Conservation (phyloP, 2,888 invertebrate species). For the Euproctis similis region DNA sequence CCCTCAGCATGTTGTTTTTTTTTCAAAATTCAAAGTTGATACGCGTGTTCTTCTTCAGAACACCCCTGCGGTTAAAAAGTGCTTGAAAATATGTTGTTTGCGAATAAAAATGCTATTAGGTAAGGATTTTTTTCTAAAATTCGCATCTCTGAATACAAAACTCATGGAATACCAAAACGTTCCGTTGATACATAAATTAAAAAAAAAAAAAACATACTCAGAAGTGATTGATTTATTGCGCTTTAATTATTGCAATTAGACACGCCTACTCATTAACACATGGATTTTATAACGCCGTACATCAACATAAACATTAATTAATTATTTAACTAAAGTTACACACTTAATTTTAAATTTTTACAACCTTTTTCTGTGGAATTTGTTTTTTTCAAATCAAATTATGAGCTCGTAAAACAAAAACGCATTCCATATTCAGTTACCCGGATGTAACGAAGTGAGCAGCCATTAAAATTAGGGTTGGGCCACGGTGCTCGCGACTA, state of each 20-base stretch:
- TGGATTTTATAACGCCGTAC: conserved; percentile 16
- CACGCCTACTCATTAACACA: conserved; percentile 41
- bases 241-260: conserved; percentile 61
- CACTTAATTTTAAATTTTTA: too few species aligned
- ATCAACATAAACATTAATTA: background rate
- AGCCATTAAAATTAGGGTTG: conserved; percentile 77
- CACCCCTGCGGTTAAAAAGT: too few species aligned
- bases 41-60: too few species aligned
- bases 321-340: conserved; percentile 7
- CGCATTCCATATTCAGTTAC: conserved; percentile 53
- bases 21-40: too few species aligned
- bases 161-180: conserved; percentile 9
- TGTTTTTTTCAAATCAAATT: conserved; percentile 17
- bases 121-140: too few species aligned
- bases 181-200: conserved; percentile 16
- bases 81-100: too few species aligned
- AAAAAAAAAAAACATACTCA: conserved; percentile 22
- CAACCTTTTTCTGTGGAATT: background rate
- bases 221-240: conserved; percentile 52
- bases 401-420: conserved; percentile 19
- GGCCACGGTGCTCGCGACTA: conserved; percentile 62
- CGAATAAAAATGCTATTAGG: too few species aligned
- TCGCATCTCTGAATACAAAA: conserved; percentile 19
- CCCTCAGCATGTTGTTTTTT: too few species aligned
- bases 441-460: conserved; percentile 65